Base-by-base conservation (phyloP, 2,888 invertebrate genomes). In the Mongoloraphidia duomilia region DNA sequence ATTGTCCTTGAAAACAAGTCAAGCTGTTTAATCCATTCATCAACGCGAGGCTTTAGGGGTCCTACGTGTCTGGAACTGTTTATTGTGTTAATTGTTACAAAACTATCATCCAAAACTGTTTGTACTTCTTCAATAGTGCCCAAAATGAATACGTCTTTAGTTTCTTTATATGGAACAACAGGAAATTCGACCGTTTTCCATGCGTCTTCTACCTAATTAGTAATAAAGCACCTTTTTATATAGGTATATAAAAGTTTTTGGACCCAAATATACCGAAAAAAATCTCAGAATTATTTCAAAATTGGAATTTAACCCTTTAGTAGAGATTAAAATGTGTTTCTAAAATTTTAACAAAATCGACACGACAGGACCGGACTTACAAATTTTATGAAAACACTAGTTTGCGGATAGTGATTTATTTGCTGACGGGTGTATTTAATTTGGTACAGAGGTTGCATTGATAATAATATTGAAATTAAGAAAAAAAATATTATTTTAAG, bases 91-190 rank as follows among this genome's bases (percentile, higher is more conserved):
- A 93, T 76, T 60, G 84, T 84, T 47, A 93, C 90, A 63, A 82
- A 85, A 58, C 86, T 84, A 62, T 93, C 93, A 61, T 93, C 93
- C 3, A 90, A 65, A 2, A 82, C 73, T 0, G 80, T 73, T 65
- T 89, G 90, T 34, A 93, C 71, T 56, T 93, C 92, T 58, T 93
- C 93, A 1, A 87, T 72, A 0, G 85, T 83, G 2, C 90, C 92
- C 47, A 93, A 68, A 35, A 93, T 80, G 59, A 74, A 92, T 0
- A 89, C 81, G 61, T 93, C 92, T 57, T 85, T 85, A 1, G 80
- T 70, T 55, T 92, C 90, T 59, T 86, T 87, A 67, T 92, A 85
- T 0, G 77, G 71, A 0, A 87, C 63, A 1, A 92, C 80, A 1
- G 79, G 73, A 56, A 92, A 83, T 61, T 91, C 88, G 2, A 86